Evolutionary conservation across 2,888 invertebrate genomes (phyloP), one percentile per base, ranked within the genome.

Genomic region (Pandemis cinnamomeana): DNA sequence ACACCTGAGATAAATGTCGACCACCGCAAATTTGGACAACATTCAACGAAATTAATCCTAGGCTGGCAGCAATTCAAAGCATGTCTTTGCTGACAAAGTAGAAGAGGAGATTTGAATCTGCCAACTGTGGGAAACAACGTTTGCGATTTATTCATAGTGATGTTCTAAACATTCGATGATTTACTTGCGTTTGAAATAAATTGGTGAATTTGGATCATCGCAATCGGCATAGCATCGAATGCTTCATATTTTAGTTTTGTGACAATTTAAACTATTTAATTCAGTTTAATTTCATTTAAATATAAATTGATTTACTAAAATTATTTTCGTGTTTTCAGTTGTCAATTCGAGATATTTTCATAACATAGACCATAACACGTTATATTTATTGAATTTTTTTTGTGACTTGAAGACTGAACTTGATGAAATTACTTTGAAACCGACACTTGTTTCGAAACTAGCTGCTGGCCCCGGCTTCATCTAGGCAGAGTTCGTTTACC

Each of bases 201-300:
- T 87, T 84, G 84, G 81, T 86, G 81, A 84, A 88, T 84, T 88
- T 85, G 85, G 79, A 78, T 80, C 77, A 78, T 80, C 79, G 80
- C 85, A 88, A 87, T 87, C 87, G 86, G 86, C 83, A 82, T 87
- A 86, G 83, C 87, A 86, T 88, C 83, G 84, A 86, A 85, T 86
- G 86, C 85, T 85, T 85, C 84, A 84, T 91, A 87, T 88, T 88
- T 87, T 89, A 89, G 89, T 88, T 91, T 89, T 89, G 87, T 89
- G 91, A 89, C 87, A 82, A 83, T 89, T 89, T 70, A 66, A 70
- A 58, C 36, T 63, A 72, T 60, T 74, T 87, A 91, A 87, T 91
- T 91, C 89, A 87, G 90, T 90, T 83, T 90, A 86, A 89, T 91
- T 93, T 92, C 88, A 87, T 91, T 92, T 90, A 88, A 91, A 91